phyloP scores from a whole-genome alignment of 2,888 invertebrate species.

The Galeopsomyia nigrocyanea region DNA sequence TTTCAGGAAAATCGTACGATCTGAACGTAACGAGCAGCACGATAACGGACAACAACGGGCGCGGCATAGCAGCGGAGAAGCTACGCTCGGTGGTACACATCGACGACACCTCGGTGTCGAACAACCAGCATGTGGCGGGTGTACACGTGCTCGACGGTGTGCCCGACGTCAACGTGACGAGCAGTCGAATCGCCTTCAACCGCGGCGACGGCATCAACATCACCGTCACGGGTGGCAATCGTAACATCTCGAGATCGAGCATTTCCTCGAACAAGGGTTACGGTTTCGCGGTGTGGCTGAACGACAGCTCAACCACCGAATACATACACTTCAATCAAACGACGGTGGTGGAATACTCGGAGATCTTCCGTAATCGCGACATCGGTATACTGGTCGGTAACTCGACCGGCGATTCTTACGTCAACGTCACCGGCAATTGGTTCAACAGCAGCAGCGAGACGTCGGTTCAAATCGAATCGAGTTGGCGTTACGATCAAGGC shows the following conservation, averaged over 20 bases:
- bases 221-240: slow-evolving; percentile 93
- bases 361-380: slow-evolving; percentile 88
- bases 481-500: slow-evolving; percentile 78
- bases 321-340: slow-evolving; percentile 87
- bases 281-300: slow-evolving; percentile 91
- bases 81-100: slow-evolving; percentile 90
- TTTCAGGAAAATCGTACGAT: slow-evolving; percentile 80
- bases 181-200: slow-evolving; percentile 90
- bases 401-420: slow-evolving; percentile 86
- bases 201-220: slow-evolving; percentile 96
- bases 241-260: slow-evolving; percentile 89
- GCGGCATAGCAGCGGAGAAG: slow-evolving; percentile 95
- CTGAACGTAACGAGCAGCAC: slow-evolving; percentile 88
- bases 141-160: slow-evolving; percentile 91
- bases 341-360: slow-evolving; percentile 87
- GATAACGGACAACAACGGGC: slow-evolving; percentile 90
- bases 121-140: slow-evolving; percentile 92
- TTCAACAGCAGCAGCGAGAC: slow-evolving; percentile 85
- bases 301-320: slow-evolving; percentile 84
- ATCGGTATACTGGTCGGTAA: slow-evolving; percentile 92
- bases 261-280: slow-evolving; percentile 90
- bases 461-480: slow-evolving; percentile 90
- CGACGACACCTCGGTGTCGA: slow-evolving; percentile 84
- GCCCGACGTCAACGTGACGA: slow-evolving; percentile 94
- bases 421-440: slow-evolving; percentile 93